Conservation (phyloP, 2,888 invertebrate genomes). For the Sepiola atlantica region DNA sequence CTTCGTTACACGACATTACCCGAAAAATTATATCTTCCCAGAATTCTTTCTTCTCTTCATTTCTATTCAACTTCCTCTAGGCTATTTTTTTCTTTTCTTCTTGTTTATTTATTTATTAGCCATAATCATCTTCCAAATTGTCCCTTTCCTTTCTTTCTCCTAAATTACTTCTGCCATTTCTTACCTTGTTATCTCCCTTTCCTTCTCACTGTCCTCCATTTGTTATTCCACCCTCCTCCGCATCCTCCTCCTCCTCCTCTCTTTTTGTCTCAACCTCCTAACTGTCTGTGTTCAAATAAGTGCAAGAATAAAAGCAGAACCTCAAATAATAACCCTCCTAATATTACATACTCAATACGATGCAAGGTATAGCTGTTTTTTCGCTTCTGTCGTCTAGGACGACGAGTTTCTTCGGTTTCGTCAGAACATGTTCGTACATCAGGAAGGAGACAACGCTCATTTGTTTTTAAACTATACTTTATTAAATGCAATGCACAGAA, state of each 20-base stretch:
- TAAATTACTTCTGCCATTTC: not conserved
- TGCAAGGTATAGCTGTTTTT: too few species aligned
- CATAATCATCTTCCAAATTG: not conserved
- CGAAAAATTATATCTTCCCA: not conserved
- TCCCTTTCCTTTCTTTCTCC: not conserved
- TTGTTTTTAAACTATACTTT: too few species aligned
- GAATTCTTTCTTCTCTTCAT: not conserved
- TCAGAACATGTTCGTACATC: too few species aligned
- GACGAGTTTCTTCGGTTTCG: too few species aligned
- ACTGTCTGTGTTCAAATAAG: too few species aligned
- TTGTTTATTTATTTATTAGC: not conserved
- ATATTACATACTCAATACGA: too few species aligned
- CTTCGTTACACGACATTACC: not conserved
- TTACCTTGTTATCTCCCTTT: not conserved
- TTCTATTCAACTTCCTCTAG: not conserved
- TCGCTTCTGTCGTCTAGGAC: too few species aligned
- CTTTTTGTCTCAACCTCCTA: not conserved
- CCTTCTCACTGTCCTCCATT: not conserved
- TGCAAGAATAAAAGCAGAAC: too few species aligned
- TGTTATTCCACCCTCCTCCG: not conserved
- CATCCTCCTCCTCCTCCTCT: not conserved
- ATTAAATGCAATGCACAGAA: too few species aligned
- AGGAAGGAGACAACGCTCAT: too few species aligned
- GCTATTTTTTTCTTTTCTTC: not conserved
- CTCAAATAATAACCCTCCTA: too few species aligned